phyloP scores from a whole-genome alignment of 2,797 vertebrate species.

The Mus minutoides region DNA sequence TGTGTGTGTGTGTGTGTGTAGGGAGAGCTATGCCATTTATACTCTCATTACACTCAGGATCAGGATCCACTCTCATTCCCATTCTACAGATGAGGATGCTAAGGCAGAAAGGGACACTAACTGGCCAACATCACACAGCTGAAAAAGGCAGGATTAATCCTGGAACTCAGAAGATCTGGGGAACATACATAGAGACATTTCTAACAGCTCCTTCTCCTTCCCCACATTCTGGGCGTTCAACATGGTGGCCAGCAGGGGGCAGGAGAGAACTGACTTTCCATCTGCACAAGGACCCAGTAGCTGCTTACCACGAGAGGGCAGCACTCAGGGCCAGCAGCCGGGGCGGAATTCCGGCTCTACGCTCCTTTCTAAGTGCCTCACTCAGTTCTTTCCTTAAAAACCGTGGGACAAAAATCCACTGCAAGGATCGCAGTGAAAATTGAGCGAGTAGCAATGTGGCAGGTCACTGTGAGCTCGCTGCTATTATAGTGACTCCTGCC shows the following conservation, averaged over 20 bases:
- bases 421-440: not conserved
- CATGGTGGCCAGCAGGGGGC: slow-evolving; percentile 14
- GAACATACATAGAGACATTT: not conserved
- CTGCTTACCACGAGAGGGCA: no score
- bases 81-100: not conserved
- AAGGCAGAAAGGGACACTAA: not conserved
- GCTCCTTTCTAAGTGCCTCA: not conserved
- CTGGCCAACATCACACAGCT: not conserved
- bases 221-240: not conserved
- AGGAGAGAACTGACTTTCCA: not conserved
- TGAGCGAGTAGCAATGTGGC: not conserved
- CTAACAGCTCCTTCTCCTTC: not conserved
- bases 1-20: no score
- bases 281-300: not conserved
- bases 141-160: not conserved
- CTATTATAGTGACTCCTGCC: not conserved
- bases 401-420: not conserved
- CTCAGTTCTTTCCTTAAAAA: slow-evolving; percentile 4
- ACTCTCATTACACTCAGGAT: not conserved
- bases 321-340: not conserved
- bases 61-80: not conserved
- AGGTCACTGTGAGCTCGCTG: not conserved
- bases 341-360: not conserved
- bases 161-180: not conserved
- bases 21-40: not conserved